Evolutionary conservation across 53 echinoderm and acorn worm genomes (phyloP).

Genomic region (Hippasteria phrygiana): DNA sequence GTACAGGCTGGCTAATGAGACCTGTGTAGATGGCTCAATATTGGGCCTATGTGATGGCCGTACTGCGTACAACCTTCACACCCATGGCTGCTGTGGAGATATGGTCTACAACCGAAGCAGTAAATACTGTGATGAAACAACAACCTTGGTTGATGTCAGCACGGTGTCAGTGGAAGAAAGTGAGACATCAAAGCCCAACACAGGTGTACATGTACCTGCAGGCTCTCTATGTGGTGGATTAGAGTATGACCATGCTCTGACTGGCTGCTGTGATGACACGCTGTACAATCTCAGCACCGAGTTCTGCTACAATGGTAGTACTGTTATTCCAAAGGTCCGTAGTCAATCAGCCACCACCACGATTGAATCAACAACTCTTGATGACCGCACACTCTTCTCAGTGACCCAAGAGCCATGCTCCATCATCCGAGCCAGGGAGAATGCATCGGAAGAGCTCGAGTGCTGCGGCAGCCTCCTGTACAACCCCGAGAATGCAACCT

Average conservation of each 20-base stretch:
- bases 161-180: neutral
- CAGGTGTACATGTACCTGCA: neutral
- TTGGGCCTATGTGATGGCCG: slow-evolving; percentile 40
- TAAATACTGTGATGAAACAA: slow-evolving; percentile 1
- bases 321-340: slow-evolving; percentile 12
- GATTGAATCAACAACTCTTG: slow-evolving; percentile 1
- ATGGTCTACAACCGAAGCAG: slow-evolving; percentile 13
- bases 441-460: neutral
- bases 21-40: slow-evolving; percentile 33
- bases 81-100: slow-evolving; percentile 45
- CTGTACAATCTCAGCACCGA: slow-evolving; percentile 55
- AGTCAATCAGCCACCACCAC: slow-evolving; percentile 16
- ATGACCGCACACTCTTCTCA: neutral
- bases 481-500: slow-evolving; percentile 59
- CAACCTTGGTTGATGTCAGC: neutral
- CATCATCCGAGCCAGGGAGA: neutral
- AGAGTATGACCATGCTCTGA: slow-evolving; percentile 25
- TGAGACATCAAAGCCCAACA: neutral
- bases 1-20: slow-evolving; percentile 24
- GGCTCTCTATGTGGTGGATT: slow-evolving; percentile 43
- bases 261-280: slow-evolving; percentile 69
- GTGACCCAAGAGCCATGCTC: slow-evolving; percentile 40
- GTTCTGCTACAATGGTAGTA: slow-evolving; percentile 43
- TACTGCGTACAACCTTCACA: slow-evolving; percentile 15
- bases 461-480: slow-evolving; percentile 70